Evolutionary conservation across 2,797 vertebrate genomes (phyloP).

Genomic region (Myotis daubentonii): DNA sequence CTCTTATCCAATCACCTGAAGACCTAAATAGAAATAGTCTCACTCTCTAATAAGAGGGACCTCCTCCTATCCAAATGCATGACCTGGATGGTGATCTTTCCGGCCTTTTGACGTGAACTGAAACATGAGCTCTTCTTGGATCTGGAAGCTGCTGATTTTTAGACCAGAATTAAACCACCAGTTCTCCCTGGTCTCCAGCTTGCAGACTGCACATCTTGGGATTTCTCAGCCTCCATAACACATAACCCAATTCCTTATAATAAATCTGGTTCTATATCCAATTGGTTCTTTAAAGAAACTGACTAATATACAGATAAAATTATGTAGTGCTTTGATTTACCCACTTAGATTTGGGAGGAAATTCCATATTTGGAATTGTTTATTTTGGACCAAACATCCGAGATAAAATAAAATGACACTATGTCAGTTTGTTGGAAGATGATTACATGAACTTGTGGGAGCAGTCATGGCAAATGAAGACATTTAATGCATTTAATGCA

Average conservation of each 20-base stretch:
- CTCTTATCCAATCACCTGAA: neutral
- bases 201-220: neutral
- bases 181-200: neutral
- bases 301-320: neutral
- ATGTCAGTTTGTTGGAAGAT: neutral
- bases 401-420: neutral
- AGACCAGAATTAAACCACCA: neutral
- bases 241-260: neutral
- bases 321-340: neutral
- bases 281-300: neutral
- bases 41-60: neutral
- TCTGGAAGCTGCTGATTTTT: neutral
- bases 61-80: neutral
- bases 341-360: neutral
- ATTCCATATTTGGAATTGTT: neutral
- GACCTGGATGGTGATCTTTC: neutral
- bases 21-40: neutral
- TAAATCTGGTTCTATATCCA: neutral
- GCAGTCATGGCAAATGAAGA: neutral
- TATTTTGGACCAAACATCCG: neutral
- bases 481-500: neutral
- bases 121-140: neutral
- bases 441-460: constrained; percentile 47
- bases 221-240: neutral
- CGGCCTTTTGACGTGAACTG: neutral